Evolutionary conservation across 2,113 vertebrate species (phyloP), one percentile per base, ranked within the genome.

Genomic region (Theristicus caerulescens): DNA sequence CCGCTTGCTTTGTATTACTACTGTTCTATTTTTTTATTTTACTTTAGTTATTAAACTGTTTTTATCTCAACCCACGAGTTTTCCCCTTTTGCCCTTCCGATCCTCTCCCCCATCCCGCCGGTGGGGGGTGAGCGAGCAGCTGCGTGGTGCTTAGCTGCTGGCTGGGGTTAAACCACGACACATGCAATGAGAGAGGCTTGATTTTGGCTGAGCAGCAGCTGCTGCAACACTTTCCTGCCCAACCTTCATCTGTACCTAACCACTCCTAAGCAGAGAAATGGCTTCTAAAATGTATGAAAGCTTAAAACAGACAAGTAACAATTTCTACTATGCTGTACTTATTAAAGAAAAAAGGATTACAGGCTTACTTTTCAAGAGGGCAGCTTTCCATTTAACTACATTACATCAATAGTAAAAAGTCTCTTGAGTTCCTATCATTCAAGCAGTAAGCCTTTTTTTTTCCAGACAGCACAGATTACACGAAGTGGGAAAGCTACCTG

Each of bases 331-430:
- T 70, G 49, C 49, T 79, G 49, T 36, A 74, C 49, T 69, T 86
- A 47, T 9, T 79, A 82, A n/a, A 89, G 65, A 29, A 82, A 51
- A 95, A 85, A 82, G 78, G 49, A 94, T 91, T 91, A 94, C 52
- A 77, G 54, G 73, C 77, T 96, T 73, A 72, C 58, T 94, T 96
- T 91, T 76, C 82, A 72, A 88, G 40, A 87, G 34, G 38, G 19
- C 3, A 81, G 82, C 74, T 94, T 90, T 94, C 61, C 78, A 82
- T 65, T 87, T 96, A 79, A 93, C 84, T 89, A 52, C 26, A 49
- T 49, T 61, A 80, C 73, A 94, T 91, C 73, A 89, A 90, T 13
- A 82, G 49, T 57, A 88, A 85, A 74, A 94, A 80, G 62, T 79
- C 70, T 85, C 89, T 86, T n/a, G 74, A 94, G 73, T 85, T 93